phyloP scores from a whole-genome alignment of 2,888 invertebrate genomes.

The Ctenicera cuprea region DNA sequence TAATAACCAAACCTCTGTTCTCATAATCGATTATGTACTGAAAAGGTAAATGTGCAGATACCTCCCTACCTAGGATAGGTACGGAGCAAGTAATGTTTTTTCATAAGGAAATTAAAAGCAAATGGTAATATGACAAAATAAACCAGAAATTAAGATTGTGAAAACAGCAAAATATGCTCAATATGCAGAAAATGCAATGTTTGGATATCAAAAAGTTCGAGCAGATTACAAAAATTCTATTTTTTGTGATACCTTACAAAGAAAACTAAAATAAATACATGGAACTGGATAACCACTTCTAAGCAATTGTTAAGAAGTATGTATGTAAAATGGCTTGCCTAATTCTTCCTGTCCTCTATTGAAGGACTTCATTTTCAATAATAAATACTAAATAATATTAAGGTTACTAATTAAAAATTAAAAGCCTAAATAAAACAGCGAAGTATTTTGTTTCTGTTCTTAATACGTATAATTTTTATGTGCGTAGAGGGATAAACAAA shows the following conservation, averaged over 20 bases:
- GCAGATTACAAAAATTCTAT: no score
- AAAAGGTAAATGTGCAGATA: not conserved
- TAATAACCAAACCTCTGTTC: slow-evolving; percentile 22
- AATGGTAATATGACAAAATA: no score
- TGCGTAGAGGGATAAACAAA: slow-evolving; percentile 12
- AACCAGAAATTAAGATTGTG: no score
- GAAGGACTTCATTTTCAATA: slow-evolving; percentile 51
- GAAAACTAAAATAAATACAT: not conserved
- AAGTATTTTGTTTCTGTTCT: slow-evolving; percentile 40
- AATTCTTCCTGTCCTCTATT: slow-evolving; percentile 65
- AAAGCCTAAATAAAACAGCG: slow-evolving; percentile 53
- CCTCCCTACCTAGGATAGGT: no score
- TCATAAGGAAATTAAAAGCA: no score
- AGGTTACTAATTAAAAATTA: slow-evolving; percentile 52
- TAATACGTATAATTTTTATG: slow-evolving; percentile 44
- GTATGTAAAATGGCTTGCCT: slow-evolving; percentile 63
- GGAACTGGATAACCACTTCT: slow-evolving; percentile 16
- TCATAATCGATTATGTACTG: slow-evolving; percentile 13
- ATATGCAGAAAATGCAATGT: no score
- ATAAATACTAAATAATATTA: slow-evolving; percentile 46
- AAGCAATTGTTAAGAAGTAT: slow-evolving; percentile 45
- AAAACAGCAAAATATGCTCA: no score
- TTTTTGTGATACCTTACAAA: not conserved
- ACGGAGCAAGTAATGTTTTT: no score
- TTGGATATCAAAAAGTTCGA: no score